Percentiles rank a stretch among this genome's conserved stretches.
Conservation (phyloP, 2,113 vertebrate genomes). For the Xiphorhynchus elegans region DNA sequence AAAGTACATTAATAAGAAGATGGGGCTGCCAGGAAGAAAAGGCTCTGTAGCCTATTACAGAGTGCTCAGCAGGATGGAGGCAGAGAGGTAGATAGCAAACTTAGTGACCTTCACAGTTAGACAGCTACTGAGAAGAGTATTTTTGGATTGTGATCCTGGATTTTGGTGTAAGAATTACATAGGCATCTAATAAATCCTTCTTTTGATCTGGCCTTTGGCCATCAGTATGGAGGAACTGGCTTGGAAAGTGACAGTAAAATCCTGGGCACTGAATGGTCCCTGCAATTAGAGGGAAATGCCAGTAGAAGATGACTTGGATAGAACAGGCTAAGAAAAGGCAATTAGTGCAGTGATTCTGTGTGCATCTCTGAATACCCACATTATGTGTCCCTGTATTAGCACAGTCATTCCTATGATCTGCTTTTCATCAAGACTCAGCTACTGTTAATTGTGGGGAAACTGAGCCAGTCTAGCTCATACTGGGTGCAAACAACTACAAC, state of each 20-base stretch:
- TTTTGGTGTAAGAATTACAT: background rate
- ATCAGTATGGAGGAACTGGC: background rate
- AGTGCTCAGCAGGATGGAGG: background rate
- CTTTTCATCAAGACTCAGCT: constrained; percentile 40
- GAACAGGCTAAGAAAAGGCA: constrained; percentile 7
- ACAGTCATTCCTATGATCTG: constrained; percentile 9
- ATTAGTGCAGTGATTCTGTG: background rate
- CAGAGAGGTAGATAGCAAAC: background rate
- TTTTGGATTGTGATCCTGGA: background rate
- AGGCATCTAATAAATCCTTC: background rate
- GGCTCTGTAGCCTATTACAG: background rate
- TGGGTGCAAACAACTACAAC: background rate
- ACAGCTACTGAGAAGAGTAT: background rate
- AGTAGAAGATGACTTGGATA: background rate
- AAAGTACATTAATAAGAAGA: background rate
- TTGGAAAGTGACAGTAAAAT: constrained; percentile 5
- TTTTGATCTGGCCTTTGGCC: background rate
- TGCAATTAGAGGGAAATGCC: constrained; percentile 10
- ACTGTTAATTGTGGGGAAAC: background rate
- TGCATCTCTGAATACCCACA: constrained; percentile 38
- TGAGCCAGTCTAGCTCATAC: background rate
- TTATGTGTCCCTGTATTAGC: background rate
- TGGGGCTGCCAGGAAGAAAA: background rate
- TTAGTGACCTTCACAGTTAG: background rate
- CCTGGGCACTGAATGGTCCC: background rate